Base-by-base conservation (phyloP, 2,113 vertebrate genomes). In the Silurus meridionalis region DNA sequence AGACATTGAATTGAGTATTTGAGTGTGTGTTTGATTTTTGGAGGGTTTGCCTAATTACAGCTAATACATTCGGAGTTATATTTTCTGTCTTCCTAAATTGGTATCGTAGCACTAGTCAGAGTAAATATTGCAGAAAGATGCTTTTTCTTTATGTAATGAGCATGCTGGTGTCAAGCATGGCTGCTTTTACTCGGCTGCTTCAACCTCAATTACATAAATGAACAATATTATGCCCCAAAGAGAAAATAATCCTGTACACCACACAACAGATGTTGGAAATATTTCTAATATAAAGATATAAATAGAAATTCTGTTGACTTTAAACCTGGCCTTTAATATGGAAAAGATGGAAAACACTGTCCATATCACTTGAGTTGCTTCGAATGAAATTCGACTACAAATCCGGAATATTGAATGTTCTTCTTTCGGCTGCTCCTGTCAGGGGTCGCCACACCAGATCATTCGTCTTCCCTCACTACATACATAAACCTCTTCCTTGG, bases 161-260 rank as follows among this genome's bases (percentile, higher is more conserved):
- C 53, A 80, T 61, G 55, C 52, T 84, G 63, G 69, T 71, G 52
- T 83, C 23, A 58, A n/a, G 74, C n/a, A 80, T 72, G 48, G 69
- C 82, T 72, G 75, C 46, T 66, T 61, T 55, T 83, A 81, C 50
- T 28, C 66, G 23, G 52, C 80, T 61, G 55, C 80, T 48, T 86
- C 79, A 79, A 86, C 74, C 80, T 87, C 58, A 55, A 86, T 88
- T 17, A 66, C 82, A 79, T 80, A 82, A 85, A 85, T 87, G 48
- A 84, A 77, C 71, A 13, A 10, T 53, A 37, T 90, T 85, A 84
- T 75, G 83, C 48, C 69, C 69, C 61, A 46, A 61, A 48, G 37
- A 58, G 85, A 85, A 19, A 52, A 83, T 67, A 64, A 86, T 74
- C 2, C 60, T 80, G 50, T 75, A 75, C 21, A n/a, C 72, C 5